Percentiles rank a stretch among this genome's conserved stretches.
These are phyloP conservation scores for Sebastes trivittatus DNA, from an alignment of 2,797 vertebrate genomes.

Conservation along the genomic window DNA sequence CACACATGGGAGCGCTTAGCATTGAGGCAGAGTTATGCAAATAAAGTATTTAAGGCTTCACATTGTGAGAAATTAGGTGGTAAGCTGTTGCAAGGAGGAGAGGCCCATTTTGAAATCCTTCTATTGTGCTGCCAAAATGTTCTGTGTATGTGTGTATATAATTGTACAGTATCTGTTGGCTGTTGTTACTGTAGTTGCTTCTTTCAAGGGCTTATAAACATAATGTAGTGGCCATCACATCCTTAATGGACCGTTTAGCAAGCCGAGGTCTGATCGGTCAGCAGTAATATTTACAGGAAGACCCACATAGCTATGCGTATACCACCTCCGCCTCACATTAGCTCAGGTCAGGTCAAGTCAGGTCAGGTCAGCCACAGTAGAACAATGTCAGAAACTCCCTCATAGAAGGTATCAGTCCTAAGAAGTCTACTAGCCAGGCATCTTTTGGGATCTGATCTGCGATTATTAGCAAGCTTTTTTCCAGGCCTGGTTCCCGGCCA, in stretches of 20 bases:
- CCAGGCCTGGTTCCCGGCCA: not conserved
- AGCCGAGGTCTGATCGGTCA: not conserved
- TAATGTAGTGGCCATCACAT: not conserved
- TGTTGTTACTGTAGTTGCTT: not conserved
- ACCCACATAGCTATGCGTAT: not conserved
- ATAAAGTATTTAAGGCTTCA: slow-evolving; percentile 15
- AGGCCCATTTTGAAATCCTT: slow-evolving; percentile 6
- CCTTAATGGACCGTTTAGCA: not conserved
- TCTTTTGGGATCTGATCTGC: not conserved
- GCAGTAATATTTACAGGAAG: not conserved
- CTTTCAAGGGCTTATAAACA: slow-evolving; percentile 7
- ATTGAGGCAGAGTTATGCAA: slow-evolving; percentile 7
- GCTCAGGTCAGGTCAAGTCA: too few relatives aligned
- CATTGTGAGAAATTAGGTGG: slow-evolving; percentile 1
- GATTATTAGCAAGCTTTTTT: not conserved
- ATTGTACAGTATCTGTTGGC: not conserved
- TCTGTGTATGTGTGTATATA: not conserved
- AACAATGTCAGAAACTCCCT: not conserved
- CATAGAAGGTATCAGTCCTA: not conserved
- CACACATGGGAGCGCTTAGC: not conserved
- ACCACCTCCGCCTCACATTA: not conserved
- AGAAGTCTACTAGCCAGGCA: not conserved
- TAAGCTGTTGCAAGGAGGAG: not conserved
- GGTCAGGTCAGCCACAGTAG: not conserved
- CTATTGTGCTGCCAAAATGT: not conserved